phyloP scores from a whole-genome alignment of 1,140 invertebrate species.

The Magallana ariakensis region DNA sequence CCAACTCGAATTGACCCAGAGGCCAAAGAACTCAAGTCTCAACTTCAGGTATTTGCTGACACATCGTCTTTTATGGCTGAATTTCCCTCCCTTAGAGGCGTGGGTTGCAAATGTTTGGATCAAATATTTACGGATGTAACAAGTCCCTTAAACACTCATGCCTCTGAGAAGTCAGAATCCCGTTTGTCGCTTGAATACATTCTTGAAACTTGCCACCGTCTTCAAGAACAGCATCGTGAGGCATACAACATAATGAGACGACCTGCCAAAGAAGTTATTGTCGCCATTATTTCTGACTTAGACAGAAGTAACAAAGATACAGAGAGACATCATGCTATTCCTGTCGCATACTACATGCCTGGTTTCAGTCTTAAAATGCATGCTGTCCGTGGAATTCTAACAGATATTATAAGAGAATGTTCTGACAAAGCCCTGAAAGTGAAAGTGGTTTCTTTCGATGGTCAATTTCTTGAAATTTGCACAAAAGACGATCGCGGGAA shows the following conservation, averaged over 20 bases:
- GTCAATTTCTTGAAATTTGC: background rate
- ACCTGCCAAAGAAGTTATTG: background rate
- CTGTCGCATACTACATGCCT: constrained; percentile 4
- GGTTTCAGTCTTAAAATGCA: background rate
- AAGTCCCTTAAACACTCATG: background rate
- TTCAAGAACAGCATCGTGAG: background rate
- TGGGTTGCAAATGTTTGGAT: background rate
- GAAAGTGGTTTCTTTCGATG: background rate
- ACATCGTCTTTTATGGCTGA: background rate
- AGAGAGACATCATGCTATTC: background rate
- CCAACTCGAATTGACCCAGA: background rate
- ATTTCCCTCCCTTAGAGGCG: background rate
- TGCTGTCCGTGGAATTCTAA: background rate
- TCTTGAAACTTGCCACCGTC: background rate
- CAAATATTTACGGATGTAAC: background rate
- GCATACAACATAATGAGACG: constrained; percentile 2
- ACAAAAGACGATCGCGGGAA: background rate
- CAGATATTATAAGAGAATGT: background rate
- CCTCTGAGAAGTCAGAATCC: background rate
- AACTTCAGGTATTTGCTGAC: background rate
- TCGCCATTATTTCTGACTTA: constrained; percentile 11
- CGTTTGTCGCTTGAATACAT: background rate
- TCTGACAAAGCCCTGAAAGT: background rate
- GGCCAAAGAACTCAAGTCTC: background rate
- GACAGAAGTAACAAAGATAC: background rate